Conservation (phyloP, 1,140 invertebrate species). For the Drosophila orosa region DNA sequence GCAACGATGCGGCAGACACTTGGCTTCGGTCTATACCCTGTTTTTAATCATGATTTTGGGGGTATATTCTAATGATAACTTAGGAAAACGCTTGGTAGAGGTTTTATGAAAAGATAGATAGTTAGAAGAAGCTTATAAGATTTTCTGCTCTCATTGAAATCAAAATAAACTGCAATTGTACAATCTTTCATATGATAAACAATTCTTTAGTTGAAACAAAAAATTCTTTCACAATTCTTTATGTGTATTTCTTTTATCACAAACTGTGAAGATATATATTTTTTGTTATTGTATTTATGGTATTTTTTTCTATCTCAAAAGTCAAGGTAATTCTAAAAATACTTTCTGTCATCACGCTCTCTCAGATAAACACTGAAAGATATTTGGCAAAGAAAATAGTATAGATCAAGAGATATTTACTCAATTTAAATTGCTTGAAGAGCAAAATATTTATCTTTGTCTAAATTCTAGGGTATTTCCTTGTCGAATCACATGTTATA, state of each 20-base stretch:
- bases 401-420: too few relatives aligned
- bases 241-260: background rate
- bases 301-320: background rate
- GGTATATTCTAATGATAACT: background rate
- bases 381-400: too few relatives aligned
- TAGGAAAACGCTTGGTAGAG: too few relatives aligned
- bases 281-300: too few relatives aligned
- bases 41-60: background rate
- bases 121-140: too few relatives aligned
- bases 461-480: background rate
- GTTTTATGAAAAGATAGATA: too few relatives aligned
- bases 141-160: too few relatives aligned
- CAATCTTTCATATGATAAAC: background rate
- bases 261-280: background rate
- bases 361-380: background rate
- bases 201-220: too few relatives aligned
- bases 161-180: background rate
- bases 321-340: background rate
- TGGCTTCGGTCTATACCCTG: constrained; percentile 35
- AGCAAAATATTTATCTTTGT: too few relatives aligned
- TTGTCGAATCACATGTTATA: background rate
- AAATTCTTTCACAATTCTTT: background rate
- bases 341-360: background rate
- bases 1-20: constrained; percentile 34
- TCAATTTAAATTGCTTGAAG: too few relatives aligned